phyloP scores from a whole-genome alignment of 1,140 invertebrate species.

The Callitettix versicolor region DNA sequence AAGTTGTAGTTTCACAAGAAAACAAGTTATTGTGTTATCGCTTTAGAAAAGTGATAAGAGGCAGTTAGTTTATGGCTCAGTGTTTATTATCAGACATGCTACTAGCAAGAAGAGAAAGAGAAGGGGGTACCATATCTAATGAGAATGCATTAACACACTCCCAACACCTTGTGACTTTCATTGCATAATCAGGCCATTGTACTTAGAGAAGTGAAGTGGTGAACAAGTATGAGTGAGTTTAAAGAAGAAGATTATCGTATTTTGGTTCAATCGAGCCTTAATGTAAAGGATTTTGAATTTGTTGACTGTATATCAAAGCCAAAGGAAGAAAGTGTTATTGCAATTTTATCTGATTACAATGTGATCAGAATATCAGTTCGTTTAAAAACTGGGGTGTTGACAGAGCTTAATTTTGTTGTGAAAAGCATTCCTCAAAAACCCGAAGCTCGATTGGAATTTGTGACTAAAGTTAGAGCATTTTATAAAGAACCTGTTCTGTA shows the following conservation, averaged over 20 bases:
- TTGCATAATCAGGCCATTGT: no score
- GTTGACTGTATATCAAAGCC: background rate
- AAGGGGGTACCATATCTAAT: no score
- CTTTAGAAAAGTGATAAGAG: no score
- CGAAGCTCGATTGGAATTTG: background rate
- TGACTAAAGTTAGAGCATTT: background rate
- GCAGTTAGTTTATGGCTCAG: no score
- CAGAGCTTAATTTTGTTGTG: slow-evolving; percentile 5
- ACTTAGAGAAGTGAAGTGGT: no score
- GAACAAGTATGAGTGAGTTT: background rate
- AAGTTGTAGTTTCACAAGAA: no score
- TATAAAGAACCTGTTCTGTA: slow-evolving; percentile 5
- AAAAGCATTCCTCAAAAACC: slow-evolving; percentile 3
- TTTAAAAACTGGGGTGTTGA: background rate
- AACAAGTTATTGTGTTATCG: no score
- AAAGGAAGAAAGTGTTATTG: background rate
- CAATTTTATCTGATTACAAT: background rate
- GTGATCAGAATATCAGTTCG: background rate
- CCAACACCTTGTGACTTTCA: no score
- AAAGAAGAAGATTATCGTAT: background rate
- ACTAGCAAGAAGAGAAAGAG: no score
- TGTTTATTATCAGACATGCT: no score
- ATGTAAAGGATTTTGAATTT: background rate
- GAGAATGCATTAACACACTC: no score
- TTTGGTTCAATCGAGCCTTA: background rate